phyloP scores from a whole-genome alignment of 2,888 invertebrate species.

The Deilephila porcellus region DNA sequence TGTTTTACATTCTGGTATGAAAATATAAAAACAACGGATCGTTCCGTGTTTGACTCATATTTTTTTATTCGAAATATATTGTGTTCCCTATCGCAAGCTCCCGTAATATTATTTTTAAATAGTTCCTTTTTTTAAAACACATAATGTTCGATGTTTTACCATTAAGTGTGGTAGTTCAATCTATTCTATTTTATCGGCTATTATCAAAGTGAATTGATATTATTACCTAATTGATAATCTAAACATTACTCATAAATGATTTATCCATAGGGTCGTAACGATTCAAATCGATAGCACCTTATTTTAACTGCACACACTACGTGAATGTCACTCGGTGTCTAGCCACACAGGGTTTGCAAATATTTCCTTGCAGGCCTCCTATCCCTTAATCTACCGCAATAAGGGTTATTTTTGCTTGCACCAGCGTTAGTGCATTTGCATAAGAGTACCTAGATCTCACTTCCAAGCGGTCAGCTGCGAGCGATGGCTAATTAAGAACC shows the following conservation, averaged over 20 bases:
- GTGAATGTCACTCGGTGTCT: conserved; percentile 61
- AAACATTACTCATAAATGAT: conserved; percentile 33
- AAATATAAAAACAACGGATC: too few species aligned
- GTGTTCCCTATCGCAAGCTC: too few species aligned
- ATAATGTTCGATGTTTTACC: too few species aligned
- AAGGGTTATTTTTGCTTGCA: conserved; percentile 43
- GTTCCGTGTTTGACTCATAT: too few species aligned
- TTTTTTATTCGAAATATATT: too few species aligned
- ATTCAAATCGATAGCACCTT: conserved; percentile 53
- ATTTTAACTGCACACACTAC: conserved; percentile 54
- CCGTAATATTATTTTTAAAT: too few species aligned
- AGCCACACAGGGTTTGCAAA: conserved; percentile 55
- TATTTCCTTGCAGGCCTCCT: conserved; percentile 33
- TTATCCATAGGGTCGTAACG: conserved; percentile 46
- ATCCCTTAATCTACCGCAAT: conserved; percentile 39
- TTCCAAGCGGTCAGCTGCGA: conserved; percentile 77
- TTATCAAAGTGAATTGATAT: background rate
- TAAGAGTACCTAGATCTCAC: conserved; percentile 61
- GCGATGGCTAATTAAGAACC: conserved; percentile 81
- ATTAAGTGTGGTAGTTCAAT: too few species aligned
- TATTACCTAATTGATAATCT: background rate
- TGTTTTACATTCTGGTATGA: too few species aligned
- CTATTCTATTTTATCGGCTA: too few species aligned
- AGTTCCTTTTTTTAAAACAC: too few species aligned
- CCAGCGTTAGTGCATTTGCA: conserved; percentile 40